Evolutionary conservation across 2,797 vertebrate species (phyloP).

Genomic region (Protosalanx chinensis): DNA sequence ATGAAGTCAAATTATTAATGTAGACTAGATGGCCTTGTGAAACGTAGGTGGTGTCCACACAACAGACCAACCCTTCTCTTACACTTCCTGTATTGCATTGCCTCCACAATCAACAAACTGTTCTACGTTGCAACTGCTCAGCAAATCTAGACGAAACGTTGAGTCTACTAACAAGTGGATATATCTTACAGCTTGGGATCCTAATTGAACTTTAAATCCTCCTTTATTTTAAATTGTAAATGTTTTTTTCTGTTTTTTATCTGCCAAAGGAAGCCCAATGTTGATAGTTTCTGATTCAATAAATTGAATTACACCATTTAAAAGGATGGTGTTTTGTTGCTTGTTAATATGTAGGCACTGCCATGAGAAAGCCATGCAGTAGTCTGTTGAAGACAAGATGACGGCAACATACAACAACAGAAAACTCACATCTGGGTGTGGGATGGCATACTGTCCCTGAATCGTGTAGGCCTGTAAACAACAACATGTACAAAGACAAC

Average conservation of each 20-base stretch:
- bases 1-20: constrained; percentile 66
- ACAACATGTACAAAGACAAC: constrained; percentile 33
- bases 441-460: constrained; percentile 99
- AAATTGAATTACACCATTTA: not conserved
- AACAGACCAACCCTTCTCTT: constrained; percentile 31
- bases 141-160: too few species aligned
- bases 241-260: too few species aligned
- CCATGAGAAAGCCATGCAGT: constrained; percentile 73
- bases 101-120: too few species aligned
- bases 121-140: too few species aligned
- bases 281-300: not conserved
- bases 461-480: constrained; percentile 93
- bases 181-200: too few species aligned
- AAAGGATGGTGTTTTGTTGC: constrained; percentile 76
- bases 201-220: too few species aligned
- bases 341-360: constrained; percentile 75
- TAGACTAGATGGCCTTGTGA: constrained; percentile 37
- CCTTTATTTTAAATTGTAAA: too few species aligned
- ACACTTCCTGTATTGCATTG: not conserved
- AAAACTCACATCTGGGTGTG: constrained; percentile 98
- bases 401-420: constrained; percentile 35
- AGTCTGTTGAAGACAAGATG: constrained; percentile 48
- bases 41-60: constrained; percentile 46
- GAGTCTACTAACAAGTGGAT: too few species aligned
- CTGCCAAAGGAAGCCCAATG: not conserved